Evolutionary conservation across 2,888 invertebrate genomes (phyloP).

Genomic region (Eupithecia centaureata): DNA sequence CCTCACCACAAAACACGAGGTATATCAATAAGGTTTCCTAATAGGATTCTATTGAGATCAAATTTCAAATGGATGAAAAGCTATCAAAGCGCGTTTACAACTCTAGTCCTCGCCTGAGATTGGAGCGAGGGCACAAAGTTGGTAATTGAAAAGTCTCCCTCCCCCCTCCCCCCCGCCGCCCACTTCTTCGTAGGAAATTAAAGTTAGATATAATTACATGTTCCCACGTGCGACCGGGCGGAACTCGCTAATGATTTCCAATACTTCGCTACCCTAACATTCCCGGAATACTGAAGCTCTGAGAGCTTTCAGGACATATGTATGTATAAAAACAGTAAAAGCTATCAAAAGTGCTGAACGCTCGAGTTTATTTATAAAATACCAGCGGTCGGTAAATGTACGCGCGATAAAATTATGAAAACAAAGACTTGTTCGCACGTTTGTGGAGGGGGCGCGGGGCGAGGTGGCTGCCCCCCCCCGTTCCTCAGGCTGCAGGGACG

Average conservation of each 20-base stretch:
- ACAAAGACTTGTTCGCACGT: constrained; percentile 42
- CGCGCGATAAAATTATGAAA: constrained; percentile 24
- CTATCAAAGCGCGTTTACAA: constrained; percentile 27
- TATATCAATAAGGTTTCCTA: neutral
- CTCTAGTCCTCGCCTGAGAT: constrained; percentile 67
- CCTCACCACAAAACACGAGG: too few relatives aligned
- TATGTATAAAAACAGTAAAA: neutral
- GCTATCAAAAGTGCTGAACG: neutral
- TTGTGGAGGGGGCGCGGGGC: constrained; percentile 4
- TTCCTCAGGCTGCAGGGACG: constrained; percentile 79
- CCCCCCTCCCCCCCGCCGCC: constrained; percentile 33
- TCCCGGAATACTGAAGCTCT: neutral
- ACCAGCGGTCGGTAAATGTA: constrained; percentile 1
- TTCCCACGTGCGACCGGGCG: constrained; percentile 35
- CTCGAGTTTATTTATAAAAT: neutral
- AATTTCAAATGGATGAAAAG: neutral
- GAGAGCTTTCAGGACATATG: neutral
- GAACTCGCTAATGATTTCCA: constrained; percentile 15
- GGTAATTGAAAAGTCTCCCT: constrained; percentile 81
- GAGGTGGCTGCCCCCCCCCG: constrained; percentile 41
- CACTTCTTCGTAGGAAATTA: constrained; percentile 45
- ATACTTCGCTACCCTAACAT: neutral
- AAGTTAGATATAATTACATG: constrained; percentile 58
- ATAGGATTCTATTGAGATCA: too few relatives aligned
- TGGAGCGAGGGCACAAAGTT: constrained; percentile 78